phyloP scores from a whole-genome alignment of 2,113 vertebrate species.

The Crotalus tigris region DNA sequence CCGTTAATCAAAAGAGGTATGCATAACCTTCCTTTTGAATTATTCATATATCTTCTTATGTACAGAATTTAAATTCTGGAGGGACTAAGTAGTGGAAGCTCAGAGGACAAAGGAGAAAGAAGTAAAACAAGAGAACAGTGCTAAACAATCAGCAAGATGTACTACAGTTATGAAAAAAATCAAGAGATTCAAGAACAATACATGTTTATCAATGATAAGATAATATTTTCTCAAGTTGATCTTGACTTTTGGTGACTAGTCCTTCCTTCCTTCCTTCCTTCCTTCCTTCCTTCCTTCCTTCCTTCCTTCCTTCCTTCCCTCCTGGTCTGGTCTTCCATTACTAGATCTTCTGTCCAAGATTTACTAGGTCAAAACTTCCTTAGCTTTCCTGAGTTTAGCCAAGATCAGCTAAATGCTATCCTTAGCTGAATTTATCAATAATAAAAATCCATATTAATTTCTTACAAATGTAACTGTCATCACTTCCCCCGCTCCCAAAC shows the following conservation, averaged over 20 bases:
- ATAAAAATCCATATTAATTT: background rate
- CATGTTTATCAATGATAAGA: background rate
- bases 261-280: background rate
- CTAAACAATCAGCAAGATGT: background rate
- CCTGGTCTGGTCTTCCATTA: background rate
- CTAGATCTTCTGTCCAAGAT: background rate
- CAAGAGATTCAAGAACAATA: background rate
- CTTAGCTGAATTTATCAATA: background rate
- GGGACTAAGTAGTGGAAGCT: background rate
- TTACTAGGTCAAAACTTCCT: background rate
- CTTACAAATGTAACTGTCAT: background rate
- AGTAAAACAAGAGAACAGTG: no score
- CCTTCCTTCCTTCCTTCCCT: background rate
- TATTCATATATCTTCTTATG: background rate
- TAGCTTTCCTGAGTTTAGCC: background rate
- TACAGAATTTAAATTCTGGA: background rate
- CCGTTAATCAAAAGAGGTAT: background rate
- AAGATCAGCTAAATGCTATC: background rate
- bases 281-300: no score
- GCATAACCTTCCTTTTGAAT: background rate
- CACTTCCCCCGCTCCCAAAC: background rate
- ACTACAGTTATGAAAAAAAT: background rate
- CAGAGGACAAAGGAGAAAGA: background rate
- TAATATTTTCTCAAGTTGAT: background rate
- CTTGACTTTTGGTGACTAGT: background rate